Evolutionary conservation across 92 coral and sea anemone genomes (phyloP), one percentile per base, ranked within the genome.

Genomic region (Epizoanthus rinbou): DNA sequence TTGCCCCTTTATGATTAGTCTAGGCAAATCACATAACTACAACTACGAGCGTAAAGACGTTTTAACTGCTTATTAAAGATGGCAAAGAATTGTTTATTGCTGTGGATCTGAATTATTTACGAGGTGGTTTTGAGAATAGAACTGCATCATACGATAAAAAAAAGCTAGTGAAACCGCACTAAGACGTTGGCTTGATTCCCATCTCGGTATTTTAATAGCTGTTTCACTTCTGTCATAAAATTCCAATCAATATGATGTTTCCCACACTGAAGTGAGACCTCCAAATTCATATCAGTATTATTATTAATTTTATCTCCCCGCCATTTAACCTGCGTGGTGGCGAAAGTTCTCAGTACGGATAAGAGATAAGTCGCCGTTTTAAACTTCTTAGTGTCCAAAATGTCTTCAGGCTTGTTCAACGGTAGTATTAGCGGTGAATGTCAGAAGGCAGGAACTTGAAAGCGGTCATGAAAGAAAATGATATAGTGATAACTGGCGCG

Each of bases 401-500:
- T 78, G 82, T 78, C 82, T 78, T 78, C 71, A 62, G 82, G 71
- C 82, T 78, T 37, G 82, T 78, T 59, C 70, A 78, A 62, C 66
- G 41, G 70, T 43, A 78, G 82, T 62, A 78, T 78, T 60, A 78
- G 70, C 82, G 53, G 60, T 62, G 35, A 64, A 69, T 74, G 92
- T 81, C 85, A 85, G 57, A 87, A 84, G 80, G 58, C 80, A 83
- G 87, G 89, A 87, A 74, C 65, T 75, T 80, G 82, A 83, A 82
- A 64, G 85, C 74, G 73, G 80, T 87, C 89, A 73, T 58, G 81
- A 83, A 82, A 69, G 76, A 62, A 80, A 83, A 75, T 66, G 91
- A 84, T 82, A 80, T 74, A 84, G 88, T 75, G 93, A 87, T 90
- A 89, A 89, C 89, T 89, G 92, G 71, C 74, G 69, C 15, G 64